Evolutionary conservation across 1,140 invertebrate species (phyloP).

Genomic region (Leptopilina clavipes): DNA sequence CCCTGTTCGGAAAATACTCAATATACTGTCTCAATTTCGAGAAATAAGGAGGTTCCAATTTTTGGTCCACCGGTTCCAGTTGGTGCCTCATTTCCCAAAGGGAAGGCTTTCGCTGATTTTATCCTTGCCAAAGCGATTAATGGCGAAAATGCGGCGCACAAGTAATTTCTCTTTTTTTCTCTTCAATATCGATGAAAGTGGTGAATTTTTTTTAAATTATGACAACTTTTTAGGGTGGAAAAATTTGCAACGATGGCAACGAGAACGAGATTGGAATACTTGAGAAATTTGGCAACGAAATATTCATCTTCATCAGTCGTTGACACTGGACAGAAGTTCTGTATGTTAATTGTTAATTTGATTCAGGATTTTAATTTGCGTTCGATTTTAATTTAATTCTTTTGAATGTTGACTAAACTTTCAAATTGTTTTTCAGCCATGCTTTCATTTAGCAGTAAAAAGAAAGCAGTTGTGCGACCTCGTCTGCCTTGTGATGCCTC

Average conservation of each 20-base stretch:
- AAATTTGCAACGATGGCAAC: conserved; percentile 99
- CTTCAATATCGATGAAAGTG: too few species aligned
- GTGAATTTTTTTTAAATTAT: neutral
- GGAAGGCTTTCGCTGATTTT: conserved; percentile 93
- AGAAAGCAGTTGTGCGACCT: conserved; percentile 81
- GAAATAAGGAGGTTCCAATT: conserved; percentile 95
- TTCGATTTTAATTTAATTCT: too few species aligned
- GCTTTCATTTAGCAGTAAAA: conserved; percentile 82
- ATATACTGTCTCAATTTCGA: conserved; percentile 93
- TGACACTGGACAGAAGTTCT: conserved; percentile 92
- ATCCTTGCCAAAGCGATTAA: conserved; percentile 97
- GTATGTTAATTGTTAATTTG: too few species aligned
- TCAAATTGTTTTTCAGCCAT: conserved; percentile 74
- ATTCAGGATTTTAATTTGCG: too few species aligned
- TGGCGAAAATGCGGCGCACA: conserved; percentile 96
- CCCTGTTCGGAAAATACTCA: conserved; percentile 93
- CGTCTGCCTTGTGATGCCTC: conserved; percentile 81
- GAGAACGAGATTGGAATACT: conserved; percentile 94
- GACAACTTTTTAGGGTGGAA: conserved; percentile 81
- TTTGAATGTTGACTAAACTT: too few species aligned
- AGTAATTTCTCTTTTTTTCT: conserved; percentile 49
- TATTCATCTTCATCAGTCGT: conserved; percentile 87
- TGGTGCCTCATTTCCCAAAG: conserved; percentile 89
- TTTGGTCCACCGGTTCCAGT: conserved; percentile 95
- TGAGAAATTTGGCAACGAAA: conserved; percentile 93